phyloP scores from a whole-genome alignment of 2,113 vertebrate genomes.

The Scalopus aquaticus region DNA sequence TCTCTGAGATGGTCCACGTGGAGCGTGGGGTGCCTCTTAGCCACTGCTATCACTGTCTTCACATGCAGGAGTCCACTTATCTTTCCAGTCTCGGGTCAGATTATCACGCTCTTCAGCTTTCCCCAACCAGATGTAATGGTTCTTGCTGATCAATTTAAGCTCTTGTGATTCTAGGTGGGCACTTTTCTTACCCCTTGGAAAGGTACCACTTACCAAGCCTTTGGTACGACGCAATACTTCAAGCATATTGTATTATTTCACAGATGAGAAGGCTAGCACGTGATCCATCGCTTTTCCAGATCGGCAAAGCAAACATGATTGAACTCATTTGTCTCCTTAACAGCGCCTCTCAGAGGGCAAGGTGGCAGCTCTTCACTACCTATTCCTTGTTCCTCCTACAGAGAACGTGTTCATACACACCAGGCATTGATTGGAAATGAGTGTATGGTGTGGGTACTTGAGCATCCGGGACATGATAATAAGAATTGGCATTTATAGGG shows the following conservation, averaged over 20 bases:
- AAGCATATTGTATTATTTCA: no score
- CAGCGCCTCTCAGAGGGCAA: neutral
- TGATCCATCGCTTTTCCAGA: neutral
- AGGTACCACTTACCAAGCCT: no score
- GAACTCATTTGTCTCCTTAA: neutral
- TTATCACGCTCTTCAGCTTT: neutral
- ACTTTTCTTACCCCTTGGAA: neutral
- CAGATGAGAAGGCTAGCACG: neutral
- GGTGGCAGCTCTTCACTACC: neutral
- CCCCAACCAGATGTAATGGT: neutral
- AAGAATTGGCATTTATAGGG: neutral
- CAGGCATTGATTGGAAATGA: neutral
- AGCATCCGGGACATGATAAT: neutral
- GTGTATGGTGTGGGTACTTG: neutral
- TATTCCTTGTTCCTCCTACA: neutral
- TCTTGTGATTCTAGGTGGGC: neutral
- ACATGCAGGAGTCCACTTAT: neutral
- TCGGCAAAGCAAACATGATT: neutral
- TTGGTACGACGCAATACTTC: neutral
- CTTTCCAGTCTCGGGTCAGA: neutral
- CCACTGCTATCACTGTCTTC: neutral
- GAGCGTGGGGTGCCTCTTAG: neutral
- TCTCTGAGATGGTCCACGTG: neutral
- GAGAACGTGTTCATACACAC: neutral
- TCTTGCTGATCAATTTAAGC: neutral